Evolutionary conservation across 2,888 invertebrate species (phyloP).

Genomic region (Tenthredo mesomela): DNA sequence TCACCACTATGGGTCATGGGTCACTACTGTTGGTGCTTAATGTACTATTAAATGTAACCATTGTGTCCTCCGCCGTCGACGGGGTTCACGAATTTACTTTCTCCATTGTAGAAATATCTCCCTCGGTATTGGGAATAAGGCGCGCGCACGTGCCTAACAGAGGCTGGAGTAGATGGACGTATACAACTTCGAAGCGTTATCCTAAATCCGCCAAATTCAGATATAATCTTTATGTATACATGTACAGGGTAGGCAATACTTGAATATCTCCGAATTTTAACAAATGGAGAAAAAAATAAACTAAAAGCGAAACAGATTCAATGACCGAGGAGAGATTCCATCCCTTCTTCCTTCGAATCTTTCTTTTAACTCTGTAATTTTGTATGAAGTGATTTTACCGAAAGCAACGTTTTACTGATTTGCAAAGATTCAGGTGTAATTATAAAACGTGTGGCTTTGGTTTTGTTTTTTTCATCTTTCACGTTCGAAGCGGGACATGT

Average conservation of each 20-base stretch:
- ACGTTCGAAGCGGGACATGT: not conserved
- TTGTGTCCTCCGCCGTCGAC: slow-evolving; percentile 71
- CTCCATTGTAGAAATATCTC: slow-evolving; percentile 59
- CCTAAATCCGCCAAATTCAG: slow-evolving; percentile 65
- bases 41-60: slow-evolving; percentile 76
- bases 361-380: no score
- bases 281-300: not conserved
- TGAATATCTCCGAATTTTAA: not conserved
- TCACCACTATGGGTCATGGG: slow-evolving; percentile 50
- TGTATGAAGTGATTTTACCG: not conserved
- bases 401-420: not conserved
- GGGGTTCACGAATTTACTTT: slow-evolving; percentile 74
- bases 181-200: not conserved
- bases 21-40: slow-evolving; percentile 69
- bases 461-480: not conserved
- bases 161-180: not conserved
- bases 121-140: slow-evolving; percentile 45
- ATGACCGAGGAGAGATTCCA: not conserved
- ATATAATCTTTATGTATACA: slow-evolving; percentile 62
- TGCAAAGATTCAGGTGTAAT: not conserved
- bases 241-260: not conserved
- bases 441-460: not conserved
- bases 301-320: not conserved
- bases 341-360: not conserved
- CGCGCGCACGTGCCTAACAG: slow-evolving; percentile 44